Conservation (phyloP, 2,797 vertebrate species). For the Gymnoscopelus braueri region DNA sequence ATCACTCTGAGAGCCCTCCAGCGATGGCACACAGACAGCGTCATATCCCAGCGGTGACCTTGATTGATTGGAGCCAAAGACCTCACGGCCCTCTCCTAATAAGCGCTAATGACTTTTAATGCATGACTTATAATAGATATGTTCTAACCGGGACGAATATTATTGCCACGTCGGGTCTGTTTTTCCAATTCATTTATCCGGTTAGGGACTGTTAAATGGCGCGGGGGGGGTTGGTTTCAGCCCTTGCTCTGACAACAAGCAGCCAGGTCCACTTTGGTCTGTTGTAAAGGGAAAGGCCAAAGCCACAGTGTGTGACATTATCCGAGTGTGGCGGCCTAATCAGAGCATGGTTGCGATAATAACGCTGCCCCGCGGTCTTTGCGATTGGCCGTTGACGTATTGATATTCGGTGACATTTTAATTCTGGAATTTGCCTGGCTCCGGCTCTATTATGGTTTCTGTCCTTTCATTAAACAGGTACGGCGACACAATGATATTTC, state of each 20-base stretch:
- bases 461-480: conserved; percentile 22
- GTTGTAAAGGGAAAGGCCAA: conserved; percentile 51
- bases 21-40: conserved; percentile 36
- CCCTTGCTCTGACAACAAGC: conserved; percentile 18
- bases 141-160: conserved; percentile 59
- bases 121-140: conserved; percentile 57
- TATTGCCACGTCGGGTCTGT: conserved; percentile 42
- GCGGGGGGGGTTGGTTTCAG: conserved; percentile 29
- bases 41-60: conserved; percentile 67
- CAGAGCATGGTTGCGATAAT: neutral
- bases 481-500: conserved; percentile 9
- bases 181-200: conserved; percentile 56
- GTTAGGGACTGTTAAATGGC: conserved; percentile 42
- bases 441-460: conserved; percentile 2
- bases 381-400: conserved; percentile 29
- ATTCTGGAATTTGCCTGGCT: conserved; percentile 31
- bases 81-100: conserved; percentile 56
- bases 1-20: conserved; percentile 73
- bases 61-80: conserved; percentile 72
- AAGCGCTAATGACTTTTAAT: conserved; percentile 72
- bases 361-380: conserved; percentile 8
- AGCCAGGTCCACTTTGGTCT: conserved; percentile 38
- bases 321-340: neutral
- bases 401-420: conserved; percentile 69
- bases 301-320: conserved; percentile 3